These are phyloP conservation scores for Pelecanus crispus DNA, from an alignment of 2,113 vertebrate species.

Conservation along the genomic window DNA sequence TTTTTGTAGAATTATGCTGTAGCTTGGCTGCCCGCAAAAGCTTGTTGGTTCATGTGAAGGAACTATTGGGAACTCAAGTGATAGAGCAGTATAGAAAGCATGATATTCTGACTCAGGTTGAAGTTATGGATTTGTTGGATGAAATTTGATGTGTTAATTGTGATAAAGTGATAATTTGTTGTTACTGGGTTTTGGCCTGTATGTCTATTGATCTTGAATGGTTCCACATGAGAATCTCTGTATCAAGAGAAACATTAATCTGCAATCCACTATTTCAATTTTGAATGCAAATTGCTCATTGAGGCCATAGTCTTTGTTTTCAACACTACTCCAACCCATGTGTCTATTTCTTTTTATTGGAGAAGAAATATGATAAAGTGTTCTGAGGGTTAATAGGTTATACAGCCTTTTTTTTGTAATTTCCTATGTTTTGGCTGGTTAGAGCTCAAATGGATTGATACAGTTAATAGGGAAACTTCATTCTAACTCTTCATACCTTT, in stretches of 20 bases:
- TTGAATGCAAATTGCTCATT: background rate
- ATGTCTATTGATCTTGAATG: background rate
- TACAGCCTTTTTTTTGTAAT: background rate
- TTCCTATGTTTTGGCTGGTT: background rate
- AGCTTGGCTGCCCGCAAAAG: background rate
- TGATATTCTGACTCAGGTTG: background rate
- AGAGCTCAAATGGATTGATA: background rate
- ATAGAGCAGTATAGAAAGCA: background rate
- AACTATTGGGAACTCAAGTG: background rate
- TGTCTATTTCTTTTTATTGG: background rate
- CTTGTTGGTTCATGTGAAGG: background rate
- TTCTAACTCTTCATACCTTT: background rate
- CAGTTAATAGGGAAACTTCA: background rate
- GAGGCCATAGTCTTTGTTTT: background rate
- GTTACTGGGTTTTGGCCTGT: background rate
- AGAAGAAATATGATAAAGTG: background rate
- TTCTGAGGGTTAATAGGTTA: background rate
- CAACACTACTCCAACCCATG: background rate
- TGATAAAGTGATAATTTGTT: background rate
- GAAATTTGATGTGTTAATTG: background rate
- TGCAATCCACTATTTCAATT: background rate
- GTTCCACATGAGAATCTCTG: background rate
- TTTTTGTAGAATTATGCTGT: background rate
- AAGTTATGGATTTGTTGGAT: background rate
- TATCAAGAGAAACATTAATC: background rate